These are phyloP conservation scores for Gobio gobio DNA, from an alignment of 2,113 vertebrate genomes.

Conservation along the genomic window DNA sequence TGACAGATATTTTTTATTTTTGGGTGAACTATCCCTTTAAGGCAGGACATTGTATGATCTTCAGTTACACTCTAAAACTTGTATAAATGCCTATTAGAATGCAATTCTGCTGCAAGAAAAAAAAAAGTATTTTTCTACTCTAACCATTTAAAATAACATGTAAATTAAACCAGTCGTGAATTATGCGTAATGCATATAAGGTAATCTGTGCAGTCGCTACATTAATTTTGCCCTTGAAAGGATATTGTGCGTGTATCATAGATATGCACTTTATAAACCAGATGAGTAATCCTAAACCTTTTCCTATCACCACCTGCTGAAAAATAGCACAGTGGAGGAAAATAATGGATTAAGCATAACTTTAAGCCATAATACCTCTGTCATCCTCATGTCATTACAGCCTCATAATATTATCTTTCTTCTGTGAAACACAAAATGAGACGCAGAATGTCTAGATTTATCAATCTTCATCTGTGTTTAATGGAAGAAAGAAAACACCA, in stretches of 20 bases:
- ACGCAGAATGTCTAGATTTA: not conserved
- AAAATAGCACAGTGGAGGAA: not conserved
- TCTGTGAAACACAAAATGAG: not conserved
- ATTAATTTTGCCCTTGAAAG: not conserved
- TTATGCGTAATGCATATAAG: not conserved
- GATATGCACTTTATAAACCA: slow-evolving; percentile 1
- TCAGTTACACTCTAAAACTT: not conserved
- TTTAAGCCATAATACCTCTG: slow-evolving; percentile 1
- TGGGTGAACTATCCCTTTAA: not conserved
- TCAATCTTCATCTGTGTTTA: not conserved
- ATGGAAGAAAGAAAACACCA: too few relatives aligned
- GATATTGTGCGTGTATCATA: slow-evolving; percentile 6
- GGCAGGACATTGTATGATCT: not conserved
- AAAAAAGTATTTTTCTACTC: too few relatives aligned
- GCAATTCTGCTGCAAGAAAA: not conserved
- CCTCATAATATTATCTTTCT: not conserved
- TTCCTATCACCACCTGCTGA: slow-evolving; percentile 12
- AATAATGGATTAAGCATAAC: slow-evolving; percentile 16
- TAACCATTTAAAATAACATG: too few relatives aligned
- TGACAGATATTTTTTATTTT: not conserved
- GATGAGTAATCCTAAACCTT: slow-evolving; percentile 10
- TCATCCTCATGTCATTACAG: not conserved
- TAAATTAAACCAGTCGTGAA: not conserved
- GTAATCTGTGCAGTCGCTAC: not conserved
- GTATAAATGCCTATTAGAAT: too few relatives aligned